Conservation (phyloP, 2,113 vertebrate genomes). For the Pyxicephalus adspersus region DNA sequence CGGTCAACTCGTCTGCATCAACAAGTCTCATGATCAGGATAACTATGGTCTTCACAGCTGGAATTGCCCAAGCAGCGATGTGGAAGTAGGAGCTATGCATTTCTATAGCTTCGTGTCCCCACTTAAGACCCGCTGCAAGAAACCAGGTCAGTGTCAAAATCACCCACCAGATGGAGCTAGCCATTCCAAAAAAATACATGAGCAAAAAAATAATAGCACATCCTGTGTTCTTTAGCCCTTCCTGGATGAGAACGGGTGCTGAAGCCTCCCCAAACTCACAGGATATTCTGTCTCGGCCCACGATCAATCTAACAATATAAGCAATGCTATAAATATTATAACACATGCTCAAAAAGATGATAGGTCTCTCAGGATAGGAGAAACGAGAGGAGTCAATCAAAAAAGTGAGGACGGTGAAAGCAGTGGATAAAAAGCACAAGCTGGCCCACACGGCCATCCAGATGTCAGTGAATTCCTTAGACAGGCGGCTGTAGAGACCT, state of each 20-base stretch:
- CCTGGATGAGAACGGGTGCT: constrained; percentile 94
- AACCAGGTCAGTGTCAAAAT: constrained; percentile 98
- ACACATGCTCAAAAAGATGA: constrained; percentile 99
- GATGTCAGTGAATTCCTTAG: constrained; percentile 95
- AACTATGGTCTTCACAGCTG: constrained; percentile 95
- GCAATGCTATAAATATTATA: constrained; percentile 99
- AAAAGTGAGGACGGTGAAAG: constrained; percentile 96
- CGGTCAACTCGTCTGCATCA: constrained; percentile 92
- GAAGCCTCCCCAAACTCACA: constrained; percentile 95
- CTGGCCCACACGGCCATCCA: constrained; percentile 99
- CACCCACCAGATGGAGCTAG: constrained; percentile 99
- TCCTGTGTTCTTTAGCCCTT: constrained; percentile 98
- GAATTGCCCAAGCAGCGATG: constrained; percentile 98
- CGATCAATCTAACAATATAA: constrained; percentile 93
- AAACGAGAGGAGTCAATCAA: constrained; percentile 95
- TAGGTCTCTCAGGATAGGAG: constrained; percentile 95
- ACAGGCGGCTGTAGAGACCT: constrained; percentile 87
- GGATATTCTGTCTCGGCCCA: constrained; percentile 96
- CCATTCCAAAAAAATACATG: constrained; percentile 99
- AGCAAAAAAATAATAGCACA: constrained; percentile 98
- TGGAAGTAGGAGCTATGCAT: constrained; percentile 99
- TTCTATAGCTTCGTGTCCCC: constrained; percentile 98
- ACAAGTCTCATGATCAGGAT: constrained; percentile 97
- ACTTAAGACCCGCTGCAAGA: constrained; percentile 94
- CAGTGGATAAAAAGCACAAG: constrained; percentile 95